Evolutionary conservation across 2,797 vertebrate genomes (phyloP).

Genomic region (Mallotus villosus): DNA sequence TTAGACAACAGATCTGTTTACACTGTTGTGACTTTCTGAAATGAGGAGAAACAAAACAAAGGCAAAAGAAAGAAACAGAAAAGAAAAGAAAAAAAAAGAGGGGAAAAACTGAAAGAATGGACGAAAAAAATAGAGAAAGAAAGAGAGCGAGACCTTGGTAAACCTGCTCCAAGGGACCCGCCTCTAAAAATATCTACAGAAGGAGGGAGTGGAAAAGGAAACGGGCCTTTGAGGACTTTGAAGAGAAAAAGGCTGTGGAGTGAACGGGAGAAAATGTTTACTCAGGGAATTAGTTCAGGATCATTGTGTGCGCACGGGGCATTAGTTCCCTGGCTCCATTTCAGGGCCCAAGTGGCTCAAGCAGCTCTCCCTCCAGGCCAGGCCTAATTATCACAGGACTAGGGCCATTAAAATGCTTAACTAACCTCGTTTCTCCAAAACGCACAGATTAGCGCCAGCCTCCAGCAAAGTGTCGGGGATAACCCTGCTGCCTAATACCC

Average conservation of each 20-base stretch:
- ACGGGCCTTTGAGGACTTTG: conserved; percentile 80
- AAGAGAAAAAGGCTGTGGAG: conserved; percentile 93
- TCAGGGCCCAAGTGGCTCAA: conserved; percentile 97
- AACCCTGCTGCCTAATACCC: conserved; percentile 94
- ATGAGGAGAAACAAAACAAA: conserved; percentile 30
- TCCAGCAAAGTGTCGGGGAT: conserved; percentile 88
- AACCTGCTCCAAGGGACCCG: conserved; percentile 47
- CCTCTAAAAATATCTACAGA: conserved; percentile 62
- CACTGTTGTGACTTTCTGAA: no score
- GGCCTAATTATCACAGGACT: conserved; percentile 99
- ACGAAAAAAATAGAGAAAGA: conserved; percentile 23
- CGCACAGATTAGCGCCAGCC: conserved; percentile 94
- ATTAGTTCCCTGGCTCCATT: conserved; percentile 95
- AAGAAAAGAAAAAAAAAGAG: neutral
- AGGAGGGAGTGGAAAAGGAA: conserved; percentile 54
- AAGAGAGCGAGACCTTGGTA: conserved; percentile 37
- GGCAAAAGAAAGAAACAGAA: neutral
- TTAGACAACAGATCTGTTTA: no score
- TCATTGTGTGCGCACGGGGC: conserved; percentile 92
- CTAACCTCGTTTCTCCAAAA: conserved; percentile 96
- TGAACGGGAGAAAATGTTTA: conserved; percentile 99
- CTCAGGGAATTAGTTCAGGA: conserved; percentile 99
- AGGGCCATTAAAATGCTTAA: conserved; percentile 99
- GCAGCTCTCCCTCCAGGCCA: conserved; percentile 94
- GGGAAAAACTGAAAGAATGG: conserved; percentile 4